Percentiles rank a stretch among this genome's conserved stretches.
These are phyloP conservation scores for Rotaria socialis DNA, from an alignment of 2,888 invertebrate genomes.

Conservation along the genomic window DNA sequence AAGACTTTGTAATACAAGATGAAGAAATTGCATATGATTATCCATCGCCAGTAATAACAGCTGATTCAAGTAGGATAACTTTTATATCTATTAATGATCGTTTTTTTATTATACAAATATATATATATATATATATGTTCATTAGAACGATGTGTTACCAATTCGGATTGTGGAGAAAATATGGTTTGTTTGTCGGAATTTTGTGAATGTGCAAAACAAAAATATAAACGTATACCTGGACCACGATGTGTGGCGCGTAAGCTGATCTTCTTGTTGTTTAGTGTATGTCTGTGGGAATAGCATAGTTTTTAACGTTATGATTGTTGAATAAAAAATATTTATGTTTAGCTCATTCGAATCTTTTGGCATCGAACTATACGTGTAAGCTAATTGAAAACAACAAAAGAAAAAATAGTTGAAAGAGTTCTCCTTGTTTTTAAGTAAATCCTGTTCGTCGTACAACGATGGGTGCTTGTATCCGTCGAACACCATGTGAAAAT, in stretches of 20 bases:
- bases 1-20: background rate
- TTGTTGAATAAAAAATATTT: background rate
- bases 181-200: slow-evolving; percentile 34
- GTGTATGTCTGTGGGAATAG: slow-evolving; percentile 10
- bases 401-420: background rate
- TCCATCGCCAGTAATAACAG: background rate
- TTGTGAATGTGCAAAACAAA: slow-evolving; percentile 36
- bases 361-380: background rate
- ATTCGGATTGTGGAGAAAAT: slow-evolving; percentile 29
- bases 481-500: slow-evolving; percentile 34
- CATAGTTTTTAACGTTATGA: background rate
- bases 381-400: background rate
- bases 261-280: background rate
- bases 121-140: background rate
- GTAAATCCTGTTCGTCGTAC: slow-evolving; percentile 36
- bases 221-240: slow-evolving; percentile 28
- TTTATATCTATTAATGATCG: background rate
- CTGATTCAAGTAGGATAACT: background rate
- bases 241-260: slow-evolving; percentile 32
- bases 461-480: background rate
- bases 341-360: slow-evolving; percentile 33
- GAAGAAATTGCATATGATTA: background rate
- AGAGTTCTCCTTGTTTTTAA: background rate
- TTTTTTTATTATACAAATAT: too few species aligned
- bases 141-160: slow-evolving; percentile 1